Evolutionary conservation across 2,888 invertebrate genomes (phyloP), one percentile per base, ranked within the genome.

Genomic region (Nycteola revayana): DNA sequence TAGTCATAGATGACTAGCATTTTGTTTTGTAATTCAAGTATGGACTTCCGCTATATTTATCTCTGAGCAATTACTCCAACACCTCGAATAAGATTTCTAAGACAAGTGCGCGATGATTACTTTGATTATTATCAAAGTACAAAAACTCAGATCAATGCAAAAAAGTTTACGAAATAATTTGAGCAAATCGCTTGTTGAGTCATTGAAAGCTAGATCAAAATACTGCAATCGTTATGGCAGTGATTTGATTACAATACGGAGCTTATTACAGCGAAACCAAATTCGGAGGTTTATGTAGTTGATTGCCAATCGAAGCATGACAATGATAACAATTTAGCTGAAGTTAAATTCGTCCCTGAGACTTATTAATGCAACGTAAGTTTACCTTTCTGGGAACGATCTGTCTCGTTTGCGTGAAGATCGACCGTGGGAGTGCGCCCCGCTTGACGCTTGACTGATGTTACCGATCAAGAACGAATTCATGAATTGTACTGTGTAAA

Each of bases 381-480:
- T 50, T 52, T 49, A 65, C 67, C 65, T 63, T 66, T 66, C 63
- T 72, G 60, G 59, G 74, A 70, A 70, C 54, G 44, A 63, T 55
- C 38, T 43, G 58, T 47, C 61, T 70, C 58, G 66, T 73, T 66
- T 61, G 59, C 55, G 51, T 40, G 44, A 60, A 63, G 65, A 66
- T 50, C 47, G 45, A 66, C 63, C 83, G 82, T 84, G 85, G 84
- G 84, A 83, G 76, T 67, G 54, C 53, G 59, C 62, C 65, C 59
- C 54, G 56, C 65, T 73, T 76, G 72, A 78, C 76, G 84, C 62
- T 79, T 82, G 83, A 85, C 78, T 85, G 81, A 79, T 82, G 77
- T 80, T 84, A 80, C 79, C 69, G 71, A 84, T 80, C 65, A 73
- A 70, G 74, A 76, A 72, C 72, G 76, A 74, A 76, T 78, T 76